These are phyloP conservation scores for Beris morrisii DNA, from an alignment of 2,888 invertebrate species.

Conservation along the genomic window DNA sequence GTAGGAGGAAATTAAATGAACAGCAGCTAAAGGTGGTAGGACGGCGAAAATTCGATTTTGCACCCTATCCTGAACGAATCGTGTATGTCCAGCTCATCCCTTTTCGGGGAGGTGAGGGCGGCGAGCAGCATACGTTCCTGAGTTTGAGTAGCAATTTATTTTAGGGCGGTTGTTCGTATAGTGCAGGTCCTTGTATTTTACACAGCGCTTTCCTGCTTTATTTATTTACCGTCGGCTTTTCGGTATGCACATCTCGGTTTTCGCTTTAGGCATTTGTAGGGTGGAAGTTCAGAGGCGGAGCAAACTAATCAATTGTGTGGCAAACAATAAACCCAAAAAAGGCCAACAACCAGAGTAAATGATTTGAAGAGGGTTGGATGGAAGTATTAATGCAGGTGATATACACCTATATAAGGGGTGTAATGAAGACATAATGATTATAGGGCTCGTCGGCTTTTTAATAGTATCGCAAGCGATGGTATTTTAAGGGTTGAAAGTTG, in stretches of 20 bases:
- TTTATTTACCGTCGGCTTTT: too few relatives aligned
- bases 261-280: background rate
- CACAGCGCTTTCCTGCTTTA: too few relatives aligned
- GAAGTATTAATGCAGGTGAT: conserved; percentile 3
- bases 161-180: too few relatives aligned
- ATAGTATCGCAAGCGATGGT: background rate
- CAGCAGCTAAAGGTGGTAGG: conserved; percentile 16
- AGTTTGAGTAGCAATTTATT: too few relatives aligned
- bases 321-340: conserved; percentile 29
- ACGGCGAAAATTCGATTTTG: conserved; percentile 34
- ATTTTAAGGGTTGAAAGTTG: background rate
- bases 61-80: background rate
- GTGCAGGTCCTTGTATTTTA: too few relatives aligned
- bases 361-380: conserved; percentile 19
- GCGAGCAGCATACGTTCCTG: too few relatives aligned
- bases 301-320: conserved; percentile 38
- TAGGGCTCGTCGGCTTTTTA: background rate
- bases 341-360: conserved; percentile 12
- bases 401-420: conserved; percentile 15
- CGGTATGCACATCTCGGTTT: background rate
- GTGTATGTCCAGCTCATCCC: conserved; percentile 21
- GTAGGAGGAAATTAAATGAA: conserved; percentile 32
- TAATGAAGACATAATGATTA: conserved; percentile 13
- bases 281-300: conserved; percentile 38
- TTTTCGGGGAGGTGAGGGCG: background rate